These are phyloP conservation scores for Beris morrisii DNA, from an alignment of 2,888 invertebrate genomes.

Conservation along the genomic window DNA sequence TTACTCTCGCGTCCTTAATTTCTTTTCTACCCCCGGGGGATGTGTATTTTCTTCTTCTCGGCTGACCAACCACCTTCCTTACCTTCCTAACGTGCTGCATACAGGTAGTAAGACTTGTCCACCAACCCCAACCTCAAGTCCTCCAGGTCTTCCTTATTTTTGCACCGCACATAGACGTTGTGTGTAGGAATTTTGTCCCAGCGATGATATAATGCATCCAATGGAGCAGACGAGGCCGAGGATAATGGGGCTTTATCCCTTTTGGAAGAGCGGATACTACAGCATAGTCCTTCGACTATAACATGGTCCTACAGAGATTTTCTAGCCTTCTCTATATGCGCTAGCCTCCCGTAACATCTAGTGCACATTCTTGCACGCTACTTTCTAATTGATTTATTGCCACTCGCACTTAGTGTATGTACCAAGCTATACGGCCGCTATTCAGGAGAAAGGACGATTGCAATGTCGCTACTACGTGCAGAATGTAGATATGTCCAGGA, in stretches of 20 bases:
- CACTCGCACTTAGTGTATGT: conserved; percentile 29
- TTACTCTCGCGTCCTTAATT: conserved; percentile 25
- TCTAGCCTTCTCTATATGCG: too few relatives aligned
- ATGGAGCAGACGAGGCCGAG: too few relatives aligned
- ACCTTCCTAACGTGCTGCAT: conserved; percentile 4
- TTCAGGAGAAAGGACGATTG: background rate
- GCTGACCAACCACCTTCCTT: conserved; percentile 14
- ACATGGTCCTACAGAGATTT: background rate
- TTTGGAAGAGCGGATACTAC: too few relatives aligned
- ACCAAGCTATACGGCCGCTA: conserved; percentile 14
- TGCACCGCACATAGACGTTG: too few relatives aligned
- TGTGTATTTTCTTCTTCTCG: too few relatives aligned
- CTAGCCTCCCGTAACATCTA: background rate
- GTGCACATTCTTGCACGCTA: conserved; percentile 28
- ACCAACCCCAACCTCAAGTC: background rate
- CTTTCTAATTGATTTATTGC: conserved; percentile 33
- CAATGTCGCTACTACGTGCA: too few relatives aligned
- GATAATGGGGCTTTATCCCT: too few relatives aligned
- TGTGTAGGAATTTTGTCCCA: too few relatives aligned
- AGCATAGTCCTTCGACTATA: background rate
- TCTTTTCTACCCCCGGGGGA: too few relatives aligned
- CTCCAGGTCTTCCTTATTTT: background rate
- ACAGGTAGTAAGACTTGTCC: conserved; percentile 10
- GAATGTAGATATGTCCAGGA: too few relatives aligned
- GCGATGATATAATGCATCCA: too few relatives aligned